A percentile compares a stretch with the other conserved stretches of the same genome.
phyloP scores from a whole-genome alignment of 1,140 invertebrate genomes.

The Oncopeltus fasciatus region DNA sequence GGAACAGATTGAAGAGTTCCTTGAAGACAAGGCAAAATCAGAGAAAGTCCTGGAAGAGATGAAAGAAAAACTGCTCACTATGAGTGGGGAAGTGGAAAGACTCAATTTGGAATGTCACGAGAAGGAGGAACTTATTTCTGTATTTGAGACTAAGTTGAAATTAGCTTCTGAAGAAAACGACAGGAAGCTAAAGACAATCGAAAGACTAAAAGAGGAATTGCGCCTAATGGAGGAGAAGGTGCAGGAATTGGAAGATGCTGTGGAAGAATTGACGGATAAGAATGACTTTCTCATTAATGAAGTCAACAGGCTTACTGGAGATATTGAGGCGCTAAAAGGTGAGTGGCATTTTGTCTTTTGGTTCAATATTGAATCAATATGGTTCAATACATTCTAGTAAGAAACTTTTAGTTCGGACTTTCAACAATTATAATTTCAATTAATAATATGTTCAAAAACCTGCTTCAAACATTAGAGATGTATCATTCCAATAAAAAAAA shows the following conservation, averaged over 20 bases:
- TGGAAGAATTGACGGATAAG: not conserved
- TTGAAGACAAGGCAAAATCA: not conserved
- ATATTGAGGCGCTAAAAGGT: not conserved
- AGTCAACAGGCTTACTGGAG: not conserved
- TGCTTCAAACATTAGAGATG: too few relatives aligned
- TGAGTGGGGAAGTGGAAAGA: not conserved
- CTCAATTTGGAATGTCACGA: not conserved
- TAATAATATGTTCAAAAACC: too few relatives aligned
- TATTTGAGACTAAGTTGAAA: not conserved
- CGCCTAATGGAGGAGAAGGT: not conserved
- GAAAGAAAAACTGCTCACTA: not conserved
- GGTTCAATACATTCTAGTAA: too few relatives aligned
- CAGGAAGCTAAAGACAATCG: not conserved
- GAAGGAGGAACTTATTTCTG: not conserved
- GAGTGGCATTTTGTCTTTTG: not conserved
- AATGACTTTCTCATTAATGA: not conserved
- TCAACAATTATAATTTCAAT: too few relatives aligned
- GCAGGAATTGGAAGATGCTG: not conserved
- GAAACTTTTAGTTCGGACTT: too few relatives aligned
- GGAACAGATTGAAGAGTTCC: not conserved
- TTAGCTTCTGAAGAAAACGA: not conserved
- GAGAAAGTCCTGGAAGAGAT: not conserved
- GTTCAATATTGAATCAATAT: too few relatives aligned
- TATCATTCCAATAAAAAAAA: too few relatives aligned
- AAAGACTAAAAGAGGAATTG: constrained; percentile 9